Conservation (phyloP, 2,113 vertebrate genomes). For the Sorex araneus region DNA sequence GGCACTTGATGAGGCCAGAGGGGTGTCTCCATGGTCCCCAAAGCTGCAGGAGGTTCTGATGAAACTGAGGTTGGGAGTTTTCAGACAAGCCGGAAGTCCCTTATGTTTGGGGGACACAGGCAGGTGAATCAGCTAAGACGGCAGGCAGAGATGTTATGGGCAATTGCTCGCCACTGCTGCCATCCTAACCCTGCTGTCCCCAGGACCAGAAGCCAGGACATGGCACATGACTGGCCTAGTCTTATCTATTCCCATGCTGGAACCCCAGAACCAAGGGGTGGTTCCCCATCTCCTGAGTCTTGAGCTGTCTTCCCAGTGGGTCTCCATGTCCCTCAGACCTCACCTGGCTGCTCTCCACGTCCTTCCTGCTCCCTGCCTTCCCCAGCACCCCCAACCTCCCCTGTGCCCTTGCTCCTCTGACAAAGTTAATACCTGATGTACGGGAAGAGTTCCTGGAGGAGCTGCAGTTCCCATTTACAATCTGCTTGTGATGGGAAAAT, state of each 20-base stretch:
- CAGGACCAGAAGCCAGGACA: neutral
- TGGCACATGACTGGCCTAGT: neutral
- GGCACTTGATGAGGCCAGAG: neutral
- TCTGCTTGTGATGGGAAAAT: slow-evolving; percentile 86
- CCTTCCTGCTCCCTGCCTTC: neutral
- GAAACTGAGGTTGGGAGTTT: too few species aligned
- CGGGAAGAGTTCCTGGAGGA: slow-evolving; percentile 81
- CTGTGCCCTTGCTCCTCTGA: slow-evolving; percentile 80
- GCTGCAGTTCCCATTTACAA: slow-evolving; percentile 81
- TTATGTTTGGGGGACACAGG: too few species aligned
- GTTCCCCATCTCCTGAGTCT: too few species aligned
- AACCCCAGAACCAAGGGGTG: too few species aligned
- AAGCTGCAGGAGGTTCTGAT: neutral
- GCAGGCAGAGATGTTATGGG: fast-evolving
- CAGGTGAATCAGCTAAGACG: neutral
- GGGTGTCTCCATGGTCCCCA: neutral
- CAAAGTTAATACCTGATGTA: slow-evolving; percentile 85
- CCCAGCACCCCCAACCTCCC: neutral
- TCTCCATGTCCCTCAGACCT: slow-evolving; percentile 47
- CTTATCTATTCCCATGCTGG: neutral
- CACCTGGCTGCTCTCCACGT: slow-evolving; percentile 20
- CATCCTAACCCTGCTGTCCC: fast-evolving
- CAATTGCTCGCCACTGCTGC: fast-evolving
- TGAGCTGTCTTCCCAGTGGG: too few species aligned
- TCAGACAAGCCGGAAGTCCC: neutral